Evolutionary conservation across 2,888 invertebrate genomes (phyloP), one percentile per base, ranked within the genome.

Genomic region (Eristalis pertinax): DNA sequence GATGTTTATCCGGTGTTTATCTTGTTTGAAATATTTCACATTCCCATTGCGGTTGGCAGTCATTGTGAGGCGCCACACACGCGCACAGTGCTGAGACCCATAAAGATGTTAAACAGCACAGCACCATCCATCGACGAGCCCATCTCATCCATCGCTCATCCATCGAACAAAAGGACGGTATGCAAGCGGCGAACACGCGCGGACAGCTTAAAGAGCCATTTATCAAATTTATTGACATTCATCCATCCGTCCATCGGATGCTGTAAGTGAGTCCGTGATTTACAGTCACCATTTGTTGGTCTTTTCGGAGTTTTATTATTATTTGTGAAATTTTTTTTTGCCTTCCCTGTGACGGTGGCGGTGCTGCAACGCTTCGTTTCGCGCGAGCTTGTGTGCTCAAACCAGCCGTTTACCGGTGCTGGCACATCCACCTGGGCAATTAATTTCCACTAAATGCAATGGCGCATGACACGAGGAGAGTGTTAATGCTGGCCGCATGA

Each of bases 151-250:
- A 87, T 83, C 83, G 84, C 69, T 84, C 83, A 84, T 79, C 70
- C 65, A n/a, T n/a, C 24, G 72, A 68, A 84, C 83, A 87, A 87
- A 83, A 87, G 86, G 78, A 82, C 22, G 74, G 83, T 65, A 24
- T 69, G 69, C 29, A 67, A 32, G 41, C 50, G 22, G 38, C 41
- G 26, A 32, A 0, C 24, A 56, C 63, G 10, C 35, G n/a, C 88
- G 89, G 90, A 90, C 90, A 90, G 89, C 89, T 90, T 90, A 90
- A 90, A 88, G 88, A 89, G 89, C 89, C 90, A 90, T 90, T 90
- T 89, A 90, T 90, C 90, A 90, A 90, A 89, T 90, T 90, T 90
- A 90, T 90, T 90, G 90, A 90, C 90, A 90, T 89, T 90, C 90
- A 90, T 90, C 89, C 90, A 90, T 89, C 77, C 73, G 67, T 75